These are phyloP conservation scores for Sprattus sprattus DNA, from an alignment of 2,113 vertebrate species.

Conservation along the genomic window DNA sequence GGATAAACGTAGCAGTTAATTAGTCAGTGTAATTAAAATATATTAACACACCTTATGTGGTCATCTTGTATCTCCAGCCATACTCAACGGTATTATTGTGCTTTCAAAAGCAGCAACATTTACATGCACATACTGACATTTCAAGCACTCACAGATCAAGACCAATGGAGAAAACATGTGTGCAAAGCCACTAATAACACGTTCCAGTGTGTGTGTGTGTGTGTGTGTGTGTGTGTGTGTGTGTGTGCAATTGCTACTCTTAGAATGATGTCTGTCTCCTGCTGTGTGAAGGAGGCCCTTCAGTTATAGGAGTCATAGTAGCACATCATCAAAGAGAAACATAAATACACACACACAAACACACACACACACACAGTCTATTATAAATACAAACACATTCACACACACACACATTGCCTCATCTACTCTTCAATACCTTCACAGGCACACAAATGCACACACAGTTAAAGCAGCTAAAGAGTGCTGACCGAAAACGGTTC, in stretches of 20 bases:
- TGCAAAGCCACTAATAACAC: background rate
- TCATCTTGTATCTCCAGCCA: background rate
- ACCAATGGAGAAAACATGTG: background rate
- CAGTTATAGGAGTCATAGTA: background rate
- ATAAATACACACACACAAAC: background rate
- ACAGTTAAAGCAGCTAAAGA: background rate
- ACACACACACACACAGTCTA: background rate
- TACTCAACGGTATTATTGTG: background rate
- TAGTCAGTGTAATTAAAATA: background rate
- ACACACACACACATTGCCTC: background rate
- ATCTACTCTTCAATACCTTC: no score
- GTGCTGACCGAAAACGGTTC: constrained; percentile 92
- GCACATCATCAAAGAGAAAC: background rate
- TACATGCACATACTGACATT: constrained; percentile 3
- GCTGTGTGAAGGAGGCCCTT: background rate
- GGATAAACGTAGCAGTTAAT: background rate
- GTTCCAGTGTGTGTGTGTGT: background rate
- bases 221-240: background rate
- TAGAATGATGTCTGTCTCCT: background rate
- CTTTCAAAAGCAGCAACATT: background rate
- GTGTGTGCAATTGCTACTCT: background rate
- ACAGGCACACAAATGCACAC: constrained; percentile 9
- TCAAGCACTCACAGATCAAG: background rate
- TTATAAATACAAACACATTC: background rate
- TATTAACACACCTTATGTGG: background rate